These are phyloP conservation scores for Bergia puertoricense DNA, from an alignment of 92 coral and sea anemone genomes.

Conservation along the genomic window DNA sequence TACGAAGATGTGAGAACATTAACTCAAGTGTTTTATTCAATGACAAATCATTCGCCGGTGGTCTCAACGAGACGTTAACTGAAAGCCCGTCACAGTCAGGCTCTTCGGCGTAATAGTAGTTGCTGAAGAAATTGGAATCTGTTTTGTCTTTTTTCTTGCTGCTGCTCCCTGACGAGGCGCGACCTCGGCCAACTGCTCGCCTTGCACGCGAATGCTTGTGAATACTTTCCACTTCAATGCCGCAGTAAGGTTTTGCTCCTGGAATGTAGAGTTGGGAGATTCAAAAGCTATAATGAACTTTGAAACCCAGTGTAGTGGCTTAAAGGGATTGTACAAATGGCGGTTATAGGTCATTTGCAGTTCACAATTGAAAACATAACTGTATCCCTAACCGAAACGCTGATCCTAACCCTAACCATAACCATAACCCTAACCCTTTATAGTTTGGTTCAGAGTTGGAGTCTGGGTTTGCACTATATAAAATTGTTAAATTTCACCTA, in stretches of 20 bases:
- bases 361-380: too few species aligned
- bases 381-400: too few species aligned
- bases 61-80: constrained; percentile 49
- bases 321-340: too few species aligned
- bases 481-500: too few species aligned
- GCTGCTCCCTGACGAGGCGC: constrained; percentile 5
- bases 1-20: constrained; percentile 31
- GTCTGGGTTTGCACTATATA: too few species aligned
- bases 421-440: too few species aligned
- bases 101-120: background rate
- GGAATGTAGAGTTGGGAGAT: background rate
- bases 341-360: too few species aligned
- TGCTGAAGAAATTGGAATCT: background rate
- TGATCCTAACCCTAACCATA: too few species aligned
- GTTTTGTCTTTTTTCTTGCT: constrained; percentile 7
- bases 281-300: background rate
- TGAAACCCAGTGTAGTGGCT: background rate
- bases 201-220: constrained; percentile 48
- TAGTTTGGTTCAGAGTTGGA: too few species aligned
- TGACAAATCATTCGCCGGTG: background rate
- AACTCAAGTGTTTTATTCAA: constrained; percentile 36
- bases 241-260: constrained; percentile 69
- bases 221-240: constrained; percentile 54
- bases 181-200: constrained; percentile 54
- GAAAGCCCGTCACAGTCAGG: constrained; percentile 57